phyloP scores from a whole-genome alignment of 2,113 vertebrate genomes.

The Phrynosoma blainvillii region DNA sequence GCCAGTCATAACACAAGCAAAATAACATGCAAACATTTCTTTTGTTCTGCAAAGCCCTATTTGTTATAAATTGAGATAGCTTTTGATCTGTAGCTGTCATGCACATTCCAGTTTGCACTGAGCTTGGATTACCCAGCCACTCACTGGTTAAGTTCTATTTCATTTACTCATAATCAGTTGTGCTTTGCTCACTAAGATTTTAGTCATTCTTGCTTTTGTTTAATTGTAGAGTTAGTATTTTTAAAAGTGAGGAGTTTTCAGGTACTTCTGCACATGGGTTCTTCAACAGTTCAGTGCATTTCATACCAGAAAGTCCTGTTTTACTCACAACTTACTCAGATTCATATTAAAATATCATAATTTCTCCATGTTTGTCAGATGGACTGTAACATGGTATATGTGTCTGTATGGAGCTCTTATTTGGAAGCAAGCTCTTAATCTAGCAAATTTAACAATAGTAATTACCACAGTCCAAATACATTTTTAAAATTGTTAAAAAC shows the following conservation, averaged over 20 bases:
- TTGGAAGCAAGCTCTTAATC: background rate
- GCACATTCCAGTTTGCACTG: background rate
- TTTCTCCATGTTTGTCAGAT: background rate
- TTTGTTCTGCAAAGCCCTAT: background rate
- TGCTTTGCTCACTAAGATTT: background rate
- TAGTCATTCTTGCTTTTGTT: background rate
- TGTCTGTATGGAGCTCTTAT: background rate
- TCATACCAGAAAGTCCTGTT: background rate
- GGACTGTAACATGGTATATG: background rate
- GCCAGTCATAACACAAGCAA: background rate
- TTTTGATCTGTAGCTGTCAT: background rate
- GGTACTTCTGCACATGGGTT: background rate
- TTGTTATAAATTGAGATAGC: background rate
- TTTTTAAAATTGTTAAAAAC: background rate
- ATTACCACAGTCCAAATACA: background rate
- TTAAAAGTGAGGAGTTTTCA: background rate
- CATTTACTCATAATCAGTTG: background rate
- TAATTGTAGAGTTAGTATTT: background rate
- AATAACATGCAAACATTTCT: background rate
- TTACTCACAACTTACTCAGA: background rate
- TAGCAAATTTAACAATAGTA: slow-evolving; percentile 24
- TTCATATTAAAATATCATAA: background rate
- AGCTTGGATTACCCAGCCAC: background rate
- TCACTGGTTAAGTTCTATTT: background rate
- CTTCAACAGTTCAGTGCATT: background rate